These are phyloP conservation scores for Drosophila percnosoma DNA, from an alignment of 2,888 invertebrate species.

Conservation along the genomic window DNA sequence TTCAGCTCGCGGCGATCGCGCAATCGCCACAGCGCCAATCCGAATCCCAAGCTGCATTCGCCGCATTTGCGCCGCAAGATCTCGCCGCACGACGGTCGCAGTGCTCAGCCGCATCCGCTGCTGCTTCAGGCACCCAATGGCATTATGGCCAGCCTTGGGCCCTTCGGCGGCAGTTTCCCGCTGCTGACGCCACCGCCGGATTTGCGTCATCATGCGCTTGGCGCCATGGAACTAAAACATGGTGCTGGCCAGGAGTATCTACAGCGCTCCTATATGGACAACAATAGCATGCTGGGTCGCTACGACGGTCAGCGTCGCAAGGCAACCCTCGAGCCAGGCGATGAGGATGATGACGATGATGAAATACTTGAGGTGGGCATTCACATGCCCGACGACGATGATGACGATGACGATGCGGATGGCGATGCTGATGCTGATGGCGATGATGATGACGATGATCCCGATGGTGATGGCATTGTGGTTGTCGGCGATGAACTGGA, in stretches of 20 bases:
- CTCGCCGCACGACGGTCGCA: constrained; percentile 96
- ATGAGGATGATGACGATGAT: constrained; percentile 84
- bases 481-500: constrained; percentile 93
- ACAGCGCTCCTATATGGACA: constrained; percentile 85
- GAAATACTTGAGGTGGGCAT: constrained; percentile 80
- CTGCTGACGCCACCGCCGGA: constrained; percentile 88
- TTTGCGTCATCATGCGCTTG: constrained; percentile 82
- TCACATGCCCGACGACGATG: constrained; percentile 80
- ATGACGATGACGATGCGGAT: constrained; percentile 85
- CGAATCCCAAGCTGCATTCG: constrained; percentile 98
- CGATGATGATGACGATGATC: constrained; percentile 83
- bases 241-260: constrained; percentile 86
- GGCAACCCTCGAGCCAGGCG: constrained; percentile 70
- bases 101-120: constrained; percentile 93
- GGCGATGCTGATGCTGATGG: constrained; percentile 86
- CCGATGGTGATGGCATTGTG: constrained; percentile 88
- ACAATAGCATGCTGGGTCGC: constrained; percentile 84
- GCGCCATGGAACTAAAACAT: constrained; percentile 88
- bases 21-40: constrained; percentile 98
- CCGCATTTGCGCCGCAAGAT: constrained; percentile 97
- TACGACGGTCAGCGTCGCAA: constrained; percentile 82
- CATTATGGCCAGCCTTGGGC: constrained; percentile 87
- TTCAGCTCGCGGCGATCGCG: constrained; percentile 98
- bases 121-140: constrained; percentile 89
- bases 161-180: constrained; percentile 92